Conservation (phyloP, 1,140 invertebrate species). For the Bombus soroeensis region DNA sequence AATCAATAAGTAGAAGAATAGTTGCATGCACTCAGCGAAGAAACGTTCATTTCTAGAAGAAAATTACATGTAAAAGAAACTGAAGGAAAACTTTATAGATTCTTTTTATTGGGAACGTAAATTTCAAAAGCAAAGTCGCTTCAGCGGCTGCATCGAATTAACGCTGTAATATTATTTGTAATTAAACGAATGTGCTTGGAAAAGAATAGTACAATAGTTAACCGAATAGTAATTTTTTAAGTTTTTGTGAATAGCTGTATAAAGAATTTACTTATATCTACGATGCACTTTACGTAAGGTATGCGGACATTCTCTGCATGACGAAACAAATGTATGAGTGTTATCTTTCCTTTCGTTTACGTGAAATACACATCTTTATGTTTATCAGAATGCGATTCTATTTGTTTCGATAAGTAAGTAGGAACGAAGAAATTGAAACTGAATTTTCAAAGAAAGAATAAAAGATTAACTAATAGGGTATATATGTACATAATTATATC, state of each 20-base stretch:
- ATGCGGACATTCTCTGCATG: too few relatives aligned
- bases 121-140: neutral
- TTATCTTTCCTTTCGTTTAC: neutral
- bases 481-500: neutral
- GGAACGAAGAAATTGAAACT: neutral
- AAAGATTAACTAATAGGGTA: too few relatives aligned
- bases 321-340: neutral
- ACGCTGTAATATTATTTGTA: neutral
- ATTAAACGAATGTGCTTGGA: neutral
- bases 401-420: neutral
- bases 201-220: neutral
- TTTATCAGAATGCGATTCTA: neutral
- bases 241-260: neutral
- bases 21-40: too few relatives aligned
- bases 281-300: neutral
- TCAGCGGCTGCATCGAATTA: neutral
- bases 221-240: neutral
- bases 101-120: neutral
- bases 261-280: neutral
- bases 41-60: neutral
- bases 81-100: neutral
- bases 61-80: neutral
- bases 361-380: neutral
- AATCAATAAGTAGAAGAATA: neutral
- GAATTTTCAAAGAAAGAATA: neutral